These are phyloP conservation scores for Rana temporaria DNA, from an alignment of 2,113 vertebrate species.

Conservation along the genomic window DNA sequence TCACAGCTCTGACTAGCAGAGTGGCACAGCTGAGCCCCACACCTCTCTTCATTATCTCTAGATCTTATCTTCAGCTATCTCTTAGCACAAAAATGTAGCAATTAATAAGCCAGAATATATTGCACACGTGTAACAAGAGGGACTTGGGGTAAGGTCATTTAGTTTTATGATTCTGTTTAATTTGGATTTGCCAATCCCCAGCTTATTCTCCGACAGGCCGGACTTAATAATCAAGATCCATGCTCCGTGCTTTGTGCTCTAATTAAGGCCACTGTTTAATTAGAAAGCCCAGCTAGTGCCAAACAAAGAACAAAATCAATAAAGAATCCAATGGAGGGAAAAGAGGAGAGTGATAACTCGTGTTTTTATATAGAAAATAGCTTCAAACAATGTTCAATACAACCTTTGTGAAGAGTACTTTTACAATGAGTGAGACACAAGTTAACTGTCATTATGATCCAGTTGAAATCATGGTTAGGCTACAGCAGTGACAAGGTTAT, in stretches of 20 bases:
- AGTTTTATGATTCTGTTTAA: constrained; percentile 64
- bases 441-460: neutral
- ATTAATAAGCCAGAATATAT: constrained; percentile 52
- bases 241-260: constrained; percentile 61
- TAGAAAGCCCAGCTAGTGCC: constrained; percentile 63
- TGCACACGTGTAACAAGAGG: constrained; percentile 46
- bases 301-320: constrained; percentile 67
- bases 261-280: constrained; percentile 71
- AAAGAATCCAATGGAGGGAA: constrained; percentile 57
- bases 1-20: neutral
- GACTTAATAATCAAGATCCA: constrained; percentile 67
- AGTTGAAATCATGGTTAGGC: neutral
- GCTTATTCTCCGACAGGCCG: constrained; percentile 60
- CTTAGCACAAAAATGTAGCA: constrained; percentile 13
- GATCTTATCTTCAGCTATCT: neutral
- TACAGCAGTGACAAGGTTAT: neutral
- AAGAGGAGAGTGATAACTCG: constrained; percentile 50
- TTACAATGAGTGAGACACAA: neutral
- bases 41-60: neutral
- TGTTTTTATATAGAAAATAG: constrained; percentile 30
- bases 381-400: neutral
- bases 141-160: constrained; percentile 58
- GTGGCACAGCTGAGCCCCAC: neutral
- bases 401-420: fast-evolving
- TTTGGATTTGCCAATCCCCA: constrained; percentile 61